Conservation (phyloP, 2,888 invertebrate species). For the Temnothorax ravouxi region DNA sequence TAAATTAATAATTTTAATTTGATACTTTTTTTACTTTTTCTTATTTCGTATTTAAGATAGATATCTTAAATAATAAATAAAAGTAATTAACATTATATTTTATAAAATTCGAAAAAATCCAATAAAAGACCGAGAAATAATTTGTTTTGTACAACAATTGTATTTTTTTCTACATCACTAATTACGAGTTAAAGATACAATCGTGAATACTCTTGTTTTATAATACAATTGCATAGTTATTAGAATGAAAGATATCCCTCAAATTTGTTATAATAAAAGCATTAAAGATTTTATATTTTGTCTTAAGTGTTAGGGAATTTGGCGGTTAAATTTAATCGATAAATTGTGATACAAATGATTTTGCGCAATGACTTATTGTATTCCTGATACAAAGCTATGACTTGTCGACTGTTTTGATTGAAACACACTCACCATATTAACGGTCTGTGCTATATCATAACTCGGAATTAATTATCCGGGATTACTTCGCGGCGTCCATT, state of each 20-base stretch:
- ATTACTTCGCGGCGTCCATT: constrained; percentile 71
- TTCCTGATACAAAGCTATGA: constrained; percentile 36
- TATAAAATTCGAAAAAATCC: not conserved
- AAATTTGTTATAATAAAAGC: not conserved
- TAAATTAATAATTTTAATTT: not conserved
- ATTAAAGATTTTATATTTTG: not conserved
- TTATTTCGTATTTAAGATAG: not conserved
- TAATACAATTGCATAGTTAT: not conserved
- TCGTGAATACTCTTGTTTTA: not conserved
- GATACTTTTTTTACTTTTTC: not conserved
- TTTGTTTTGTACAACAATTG: not conserved
- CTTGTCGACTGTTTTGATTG: constrained; percentile 45
- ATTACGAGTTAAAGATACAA: not conserved
- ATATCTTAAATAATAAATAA: not conserved
- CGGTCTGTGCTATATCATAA: constrained; percentile 51
- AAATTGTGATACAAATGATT: not conserved
- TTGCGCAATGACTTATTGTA: not conserved
- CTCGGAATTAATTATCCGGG: constrained; percentile 74
- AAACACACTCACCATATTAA: constrained; percentile 59
- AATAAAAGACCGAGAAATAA: not conserved
- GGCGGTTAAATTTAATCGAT: not conserved
- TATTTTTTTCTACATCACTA: not conserved
- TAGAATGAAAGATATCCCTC: not conserved
- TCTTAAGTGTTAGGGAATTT: not conserved
- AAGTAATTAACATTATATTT: not conserved